Percentiles rank a stretch among this genome's conserved stretches.
Evolutionary conservation across 2,888 invertebrate species (phyloP).

Genomic region (Scrobipalpa atriplicella): DNA sequence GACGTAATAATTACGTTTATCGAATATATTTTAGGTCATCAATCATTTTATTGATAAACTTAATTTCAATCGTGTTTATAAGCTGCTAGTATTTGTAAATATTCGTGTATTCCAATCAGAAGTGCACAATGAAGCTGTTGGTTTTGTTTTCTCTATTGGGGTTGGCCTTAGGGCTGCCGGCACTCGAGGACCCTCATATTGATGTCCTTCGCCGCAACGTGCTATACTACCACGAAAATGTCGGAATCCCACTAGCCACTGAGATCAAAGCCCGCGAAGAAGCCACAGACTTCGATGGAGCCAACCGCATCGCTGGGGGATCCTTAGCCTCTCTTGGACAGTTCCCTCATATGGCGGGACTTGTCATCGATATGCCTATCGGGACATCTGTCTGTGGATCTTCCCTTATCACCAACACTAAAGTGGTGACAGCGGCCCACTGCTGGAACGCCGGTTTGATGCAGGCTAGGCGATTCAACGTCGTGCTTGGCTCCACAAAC

Average conservation of each 20-base stretch:
- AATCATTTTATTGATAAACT: background rate
- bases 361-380: background rate
- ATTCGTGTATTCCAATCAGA: background rate
- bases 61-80: background rate
- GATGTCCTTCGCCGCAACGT: background rate
- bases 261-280: background rate
- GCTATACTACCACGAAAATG: background rate
- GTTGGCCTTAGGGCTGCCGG: slow-evolving; percentile 1
- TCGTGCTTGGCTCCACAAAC: background rate
- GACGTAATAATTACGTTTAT: no score
- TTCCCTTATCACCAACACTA: background rate
- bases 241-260: background rate
- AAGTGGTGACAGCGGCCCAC: background rate
- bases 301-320: background rate
- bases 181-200: background rate
- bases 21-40: background rate
- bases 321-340: background rate
- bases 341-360: background rate
- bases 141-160: background rate
- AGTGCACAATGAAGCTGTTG: background rate
- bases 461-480: background rate
- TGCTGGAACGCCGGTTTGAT: background rate
- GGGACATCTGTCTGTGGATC: slow-evolving; percentile 10
- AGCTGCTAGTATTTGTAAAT: background rate
- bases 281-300: background rate